Percentiles rank a stretch among this genome's conserved stretches.
These are phyloP conservation scores for Hoplodrina ambigua DNA, from an alignment of 2,888 invertebrate species.

Conservation along the genomic window DNA sequence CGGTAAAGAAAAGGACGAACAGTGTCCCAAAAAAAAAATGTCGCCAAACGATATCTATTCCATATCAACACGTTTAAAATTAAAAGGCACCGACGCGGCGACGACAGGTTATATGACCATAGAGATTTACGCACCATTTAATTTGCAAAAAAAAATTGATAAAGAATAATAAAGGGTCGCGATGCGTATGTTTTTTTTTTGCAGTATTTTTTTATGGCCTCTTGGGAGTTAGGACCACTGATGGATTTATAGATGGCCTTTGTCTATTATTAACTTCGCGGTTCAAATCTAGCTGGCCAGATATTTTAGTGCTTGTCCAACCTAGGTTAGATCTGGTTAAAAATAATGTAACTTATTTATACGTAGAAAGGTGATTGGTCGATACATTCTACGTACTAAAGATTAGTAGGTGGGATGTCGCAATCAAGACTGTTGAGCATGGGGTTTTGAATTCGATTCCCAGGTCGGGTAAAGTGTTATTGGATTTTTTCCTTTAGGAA, in stretches of 20 bases:
- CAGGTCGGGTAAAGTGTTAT: no score
- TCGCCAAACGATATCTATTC: conserved; percentile 75
- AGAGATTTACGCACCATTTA: conserved; percentile 80
- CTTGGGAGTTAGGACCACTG: conserved; percentile 2
- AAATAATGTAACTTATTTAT: no score
- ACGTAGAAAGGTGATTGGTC: no score
- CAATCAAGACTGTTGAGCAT: no score
- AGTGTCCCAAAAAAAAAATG: conserved; percentile 50
- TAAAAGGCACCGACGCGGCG: conserved; percentile 53
- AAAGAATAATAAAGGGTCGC: conserved; percentile 38
- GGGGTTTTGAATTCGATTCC: no score
- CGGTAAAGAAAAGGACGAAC: conserved; percentile 2
- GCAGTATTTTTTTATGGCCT: conserved; percentile 17
- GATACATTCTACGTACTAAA: no score
- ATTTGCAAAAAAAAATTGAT: conserved; percentile 66
- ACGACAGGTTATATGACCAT: conserved; percentile 46
- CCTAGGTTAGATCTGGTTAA: no score
- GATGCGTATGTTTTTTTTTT: conserved; percentile 25
- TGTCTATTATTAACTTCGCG: no score
- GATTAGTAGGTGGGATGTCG: no score
- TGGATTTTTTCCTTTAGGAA: no score
- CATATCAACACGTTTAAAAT: conserved; percentile 69
- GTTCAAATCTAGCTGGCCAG: no score
- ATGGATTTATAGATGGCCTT: conserved; percentile 20
- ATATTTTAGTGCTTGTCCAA: no score